phyloP scores from a whole-genome alignment of 1,140 invertebrate species.

The Wasmannia auropunctata region DNA sequence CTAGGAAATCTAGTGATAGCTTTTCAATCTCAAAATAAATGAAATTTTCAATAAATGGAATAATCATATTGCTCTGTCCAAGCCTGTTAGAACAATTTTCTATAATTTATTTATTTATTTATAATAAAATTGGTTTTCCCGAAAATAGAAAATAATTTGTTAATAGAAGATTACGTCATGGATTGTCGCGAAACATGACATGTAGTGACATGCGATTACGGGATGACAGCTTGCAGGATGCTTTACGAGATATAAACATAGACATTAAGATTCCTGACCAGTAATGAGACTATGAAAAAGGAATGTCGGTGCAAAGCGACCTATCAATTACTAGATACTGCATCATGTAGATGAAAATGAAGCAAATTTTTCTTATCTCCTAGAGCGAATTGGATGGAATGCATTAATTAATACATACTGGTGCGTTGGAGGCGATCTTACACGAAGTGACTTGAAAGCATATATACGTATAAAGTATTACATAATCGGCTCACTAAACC shows the following conservation, averaged over 20 bases:
- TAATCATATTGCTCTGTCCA: background rate
- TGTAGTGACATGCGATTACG: constrained; percentile 53
- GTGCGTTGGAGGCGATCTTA: background rate
- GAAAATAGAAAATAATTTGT: background rate
- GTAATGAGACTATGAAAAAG: constrained; percentile 46
- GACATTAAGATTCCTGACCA: constrained; percentile 71
- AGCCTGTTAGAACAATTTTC: background rate
- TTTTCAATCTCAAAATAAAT: background rate
- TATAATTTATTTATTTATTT: constrained; percentile 8
- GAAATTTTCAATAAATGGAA: background rate
- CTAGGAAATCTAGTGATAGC: background rate
- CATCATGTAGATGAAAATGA: constrained; percentile 21
- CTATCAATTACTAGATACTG: constrained; percentile 25
- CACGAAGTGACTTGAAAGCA: background rate
- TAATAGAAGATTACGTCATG: background rate
- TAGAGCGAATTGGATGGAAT: background rate
- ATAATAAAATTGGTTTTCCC: background rate
- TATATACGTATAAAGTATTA: background rate
- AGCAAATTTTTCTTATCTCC: background rate
- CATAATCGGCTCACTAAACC: background rate
- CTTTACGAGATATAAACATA: constrained; percentile 70
- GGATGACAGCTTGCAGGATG: constrained; percentile 64
- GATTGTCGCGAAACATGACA: background rate
- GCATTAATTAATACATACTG: background rate
- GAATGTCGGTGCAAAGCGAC: constrained; percentile 15